A percentile compares a stretch with the other conserved stretches of the same genome.
Evolutionary conservation across 2,113 vertebrate species (phyloP).

Genomic region (Dromaius novaehollandiae): DNA sequence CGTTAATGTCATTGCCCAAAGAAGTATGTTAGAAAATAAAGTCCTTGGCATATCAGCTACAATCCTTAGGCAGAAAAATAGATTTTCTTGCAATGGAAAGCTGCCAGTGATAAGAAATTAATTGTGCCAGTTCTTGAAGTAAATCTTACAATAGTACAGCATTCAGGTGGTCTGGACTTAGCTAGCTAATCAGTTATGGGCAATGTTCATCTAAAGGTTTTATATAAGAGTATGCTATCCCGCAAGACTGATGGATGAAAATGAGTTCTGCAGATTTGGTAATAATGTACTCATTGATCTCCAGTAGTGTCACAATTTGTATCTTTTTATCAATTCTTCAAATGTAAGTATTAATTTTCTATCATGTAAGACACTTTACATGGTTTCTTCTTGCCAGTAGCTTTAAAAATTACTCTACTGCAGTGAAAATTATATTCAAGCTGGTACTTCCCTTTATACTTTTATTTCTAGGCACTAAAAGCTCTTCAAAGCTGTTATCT

Average conservation of each 20-base stretch:
- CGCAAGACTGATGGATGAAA: background rate
- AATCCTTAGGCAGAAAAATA: background rate
- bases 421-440: background rate
- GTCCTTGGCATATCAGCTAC: background rate
- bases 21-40: background rate
- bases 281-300: conserved; percentile 1
- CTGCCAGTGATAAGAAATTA: conserved; percentile 4
- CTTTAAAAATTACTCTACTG: background rate
- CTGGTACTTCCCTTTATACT: background rate
- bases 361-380: background rate
- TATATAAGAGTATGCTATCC: background rate
- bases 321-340: background rate
- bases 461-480: background rate
- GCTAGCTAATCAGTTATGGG: background rate
- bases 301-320: background rate
- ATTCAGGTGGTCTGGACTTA: background rate
- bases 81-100: background rate
- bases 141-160: background rate
- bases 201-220: background rate
- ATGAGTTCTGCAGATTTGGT: background rate
- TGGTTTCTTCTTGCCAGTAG: background rate
- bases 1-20: background rate
- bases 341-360: background rate
- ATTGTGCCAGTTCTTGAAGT: background rate
- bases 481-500: background rate